Conservation (phyloP, 2,797 vertebrate species). For the Semotilus atromaculatus region DNA sequence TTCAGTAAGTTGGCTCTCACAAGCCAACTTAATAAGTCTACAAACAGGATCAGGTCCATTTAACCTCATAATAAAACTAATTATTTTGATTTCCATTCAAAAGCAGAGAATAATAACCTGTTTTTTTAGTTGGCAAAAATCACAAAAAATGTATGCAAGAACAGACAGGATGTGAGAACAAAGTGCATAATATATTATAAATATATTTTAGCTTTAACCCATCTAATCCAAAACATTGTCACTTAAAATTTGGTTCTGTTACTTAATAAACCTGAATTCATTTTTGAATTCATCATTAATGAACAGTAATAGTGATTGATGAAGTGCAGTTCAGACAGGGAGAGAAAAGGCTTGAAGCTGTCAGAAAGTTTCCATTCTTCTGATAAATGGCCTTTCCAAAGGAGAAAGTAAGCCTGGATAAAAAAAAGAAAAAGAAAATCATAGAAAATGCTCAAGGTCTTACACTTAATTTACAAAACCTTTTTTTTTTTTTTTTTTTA, state of each 20-base stretch:
- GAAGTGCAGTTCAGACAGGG: not conserved
- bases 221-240: not conserved
- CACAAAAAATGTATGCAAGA: not conserved
- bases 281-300: not conserved
- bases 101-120: not conserved
- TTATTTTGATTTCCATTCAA: not conserved
- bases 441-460: constrained; percentile 39
- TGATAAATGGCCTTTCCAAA: constrained; percentile 47
- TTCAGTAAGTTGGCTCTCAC: too few species aligned
- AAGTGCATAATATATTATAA: not conserved
- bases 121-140: not conserved
- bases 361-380: constrained; percentile 41
- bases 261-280: not conserved
- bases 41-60: not conserved
- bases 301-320: constrained; percentile 9
- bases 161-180: not conserved
- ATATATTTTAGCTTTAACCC: not conserved
- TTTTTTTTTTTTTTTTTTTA: not conserved
- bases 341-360: constrained; percentile 16
- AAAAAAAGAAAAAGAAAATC: constrained; percentile 21
- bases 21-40: too few species aligned
- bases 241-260: not conserved
- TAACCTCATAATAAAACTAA: not conserved
- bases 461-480: not conserved
- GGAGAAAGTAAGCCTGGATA: not conserved